A percentile compares a stretch with the other conserved stretches of the same genome.
phyloP scores from a whole-genome alignment of 2,888 invertebrate species.

The Torymus texanus region DNA sequence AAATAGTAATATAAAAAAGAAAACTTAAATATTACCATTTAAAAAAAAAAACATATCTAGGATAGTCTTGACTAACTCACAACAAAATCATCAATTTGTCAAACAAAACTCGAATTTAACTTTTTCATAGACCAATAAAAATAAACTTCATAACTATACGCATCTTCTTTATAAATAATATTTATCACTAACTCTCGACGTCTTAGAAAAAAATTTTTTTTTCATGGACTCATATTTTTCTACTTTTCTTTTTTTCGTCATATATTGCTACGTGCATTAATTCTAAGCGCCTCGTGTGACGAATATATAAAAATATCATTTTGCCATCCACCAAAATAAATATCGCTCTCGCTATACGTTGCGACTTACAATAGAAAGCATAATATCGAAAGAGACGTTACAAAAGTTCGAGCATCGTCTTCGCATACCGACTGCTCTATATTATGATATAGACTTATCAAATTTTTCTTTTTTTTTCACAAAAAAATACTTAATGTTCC shows the following conservation, averaged over 20 bases:
- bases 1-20: slow-evolving; percentile 29
- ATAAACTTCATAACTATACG: slow-evolving; percentile 4
- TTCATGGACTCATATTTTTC: slow-evolving; percentile 14
- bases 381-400: slow-evolving; percentile 41
- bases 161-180: not conserved
- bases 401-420: slow-evolving; percentile 20
- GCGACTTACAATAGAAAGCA: slow-evolving; percentile 28
- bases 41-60: not conserved
- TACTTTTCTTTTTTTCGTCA: slow-evolving; percentile 24
- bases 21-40: slow-evolving; percentile 22
- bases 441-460: slow-evolving; percentile 2
- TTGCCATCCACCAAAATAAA: slow-evolving; percentile 53
- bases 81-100: slow-evolving; percentile 1
- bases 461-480: slow-evolving; percentile 8
- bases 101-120: not conserved
- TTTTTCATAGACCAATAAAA: not conserved
- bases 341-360: slow-evolving; percentile 30
- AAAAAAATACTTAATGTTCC: slow-evolving; percentile 16
- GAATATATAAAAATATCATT: slow-evolving; percentile 59
- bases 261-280: slow-evolving; percentile 47
- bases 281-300: slow-evolving; percentile 41
- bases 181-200: slow-evolving; percentile 4
- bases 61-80: not conserved
- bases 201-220: slow-evolving; percentile 9
- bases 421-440: not conserved